Evolutionary conservation across 2,888 invertebrate species (phyloP).

Genomic region (Boloria selene): DNA sequence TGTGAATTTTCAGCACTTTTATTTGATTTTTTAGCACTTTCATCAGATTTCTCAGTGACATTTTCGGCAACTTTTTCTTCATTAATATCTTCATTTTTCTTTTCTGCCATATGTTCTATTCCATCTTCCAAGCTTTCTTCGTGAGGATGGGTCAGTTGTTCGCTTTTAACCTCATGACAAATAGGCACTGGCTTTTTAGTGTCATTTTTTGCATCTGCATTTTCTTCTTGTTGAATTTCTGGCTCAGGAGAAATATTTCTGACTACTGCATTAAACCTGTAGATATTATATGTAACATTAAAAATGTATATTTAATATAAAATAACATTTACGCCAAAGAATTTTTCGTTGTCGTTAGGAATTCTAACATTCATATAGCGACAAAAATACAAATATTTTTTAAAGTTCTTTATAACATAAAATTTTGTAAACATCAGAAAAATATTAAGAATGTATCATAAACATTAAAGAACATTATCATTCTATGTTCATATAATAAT

Average conservation of each 20-base stretch:
- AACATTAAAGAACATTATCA: too few species aligned
- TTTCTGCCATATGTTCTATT: constrained; percentile 36
- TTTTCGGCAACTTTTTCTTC: constrained; percentile 13
- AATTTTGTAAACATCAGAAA: too few species aligned
- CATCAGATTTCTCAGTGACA: constrained; percentile 5
- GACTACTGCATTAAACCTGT: constrained; percentile 71
- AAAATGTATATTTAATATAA: too few species aligned
- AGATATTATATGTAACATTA: not conserved
- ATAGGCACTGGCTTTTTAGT: constrained; percentile 42
- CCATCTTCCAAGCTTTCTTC: constrained; percentile 40
- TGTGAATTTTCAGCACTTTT: constrained; percentile 33
- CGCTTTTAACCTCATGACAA: constrained; percentile 56
- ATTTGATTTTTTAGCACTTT: constrained; percentile 12
- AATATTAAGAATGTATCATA: too few species aligned
- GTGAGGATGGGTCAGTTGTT: constrained; percentile 48
- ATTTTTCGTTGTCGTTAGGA: too few species aligned
- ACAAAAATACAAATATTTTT: too few species aligned
- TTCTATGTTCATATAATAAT: too few species aligned
- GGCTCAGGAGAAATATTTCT: constrained; percentile 60
- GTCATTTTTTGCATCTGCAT: constrained; percentile 32
- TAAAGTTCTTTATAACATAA: too few species aligned
- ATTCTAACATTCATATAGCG: too few species aligned
- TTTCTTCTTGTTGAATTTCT: constrained; percentile 33
- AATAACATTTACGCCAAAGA: too few species aligned
- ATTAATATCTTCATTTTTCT: constrained; percentile 24